Evolutionary conservation across 2,888 invertebrate species (phyloP), one percentile per base, ranked within the genome.

Genomic region (Priocnemis perturbator): DNA sequence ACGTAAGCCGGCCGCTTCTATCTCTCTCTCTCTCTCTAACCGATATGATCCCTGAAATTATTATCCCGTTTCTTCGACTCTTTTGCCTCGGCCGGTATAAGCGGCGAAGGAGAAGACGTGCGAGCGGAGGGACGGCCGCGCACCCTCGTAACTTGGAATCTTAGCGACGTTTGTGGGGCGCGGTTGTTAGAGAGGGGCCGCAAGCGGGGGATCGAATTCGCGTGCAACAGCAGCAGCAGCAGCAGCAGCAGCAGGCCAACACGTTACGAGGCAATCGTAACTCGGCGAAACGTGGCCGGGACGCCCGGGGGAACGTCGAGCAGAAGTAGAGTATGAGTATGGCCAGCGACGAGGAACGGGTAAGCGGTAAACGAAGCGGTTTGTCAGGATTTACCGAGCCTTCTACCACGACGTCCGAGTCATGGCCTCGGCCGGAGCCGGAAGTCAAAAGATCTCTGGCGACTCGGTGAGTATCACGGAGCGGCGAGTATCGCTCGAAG

Each of bases 281-380:
- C 72, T 65, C 69, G 69, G 57, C 57, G 69, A 68, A 72, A 76
- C 67, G 65, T 26, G 64, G 64, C 55, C 52, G 44, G 67, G 59
- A 60, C 65, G 73, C 44, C 60, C 69, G 67, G 67, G 76, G 19
- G 56, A 37, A 21, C 64, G 45, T 60, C 59, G 44, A 67, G 63
- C 58, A 63, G 64, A 37, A 37, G 37, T 37, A 37, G 37, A 37
- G 37, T 37, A 37, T 37, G 11, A 26, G 56, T 59, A 50, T 60
- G 61, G 55, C 30, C 37, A 37, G 37, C 11, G 37, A 26, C 53
- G 57, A 47, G 55, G 53, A 14, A 67, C 11, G 59, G 57, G 47
- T 50, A 47, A 37, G 30, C 37, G 50, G 67, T 55, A 68, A 71
- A 74, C 71, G 73, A 67, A 67, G 59, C 69, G 77, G 72, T 76